Percentiles rank a stretch among this genome's conserved stretches.
Conservation (phyloP, 2,888 invertebrate genomes). For the Hyles lineata region DNA sequence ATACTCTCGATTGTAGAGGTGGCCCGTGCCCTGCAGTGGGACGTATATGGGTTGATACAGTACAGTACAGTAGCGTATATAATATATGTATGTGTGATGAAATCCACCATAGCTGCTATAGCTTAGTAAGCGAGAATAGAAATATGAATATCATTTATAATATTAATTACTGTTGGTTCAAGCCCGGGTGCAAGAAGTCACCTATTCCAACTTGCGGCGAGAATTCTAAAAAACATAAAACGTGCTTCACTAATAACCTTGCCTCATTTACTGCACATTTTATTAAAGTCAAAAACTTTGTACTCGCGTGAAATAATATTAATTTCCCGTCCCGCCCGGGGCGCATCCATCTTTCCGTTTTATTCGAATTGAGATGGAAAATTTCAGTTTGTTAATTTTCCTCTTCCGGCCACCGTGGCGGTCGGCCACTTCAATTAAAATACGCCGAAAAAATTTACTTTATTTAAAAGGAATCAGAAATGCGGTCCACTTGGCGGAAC, state of each 20-base stretch:
- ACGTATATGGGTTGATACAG: neutral
- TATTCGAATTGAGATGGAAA: neutral
- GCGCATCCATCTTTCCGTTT: neutral
- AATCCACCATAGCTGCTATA: too few relatives aligned
- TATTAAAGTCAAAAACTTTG: neutral
- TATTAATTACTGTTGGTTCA: too few relatives aligned
- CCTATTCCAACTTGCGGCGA: too few relatives aligned
- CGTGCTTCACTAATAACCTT: neutral
- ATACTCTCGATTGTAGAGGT: neutral
- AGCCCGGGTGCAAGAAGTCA: too few relatives aligned
- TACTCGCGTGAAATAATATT: neutral
- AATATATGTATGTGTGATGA: too few relatives aligned
- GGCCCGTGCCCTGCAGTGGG: neutral
- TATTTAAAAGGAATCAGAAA: constrained; percentile 19
- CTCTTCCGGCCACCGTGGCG: neutral
- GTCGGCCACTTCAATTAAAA: constrained; percentile 22
- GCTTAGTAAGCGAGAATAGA: too few relatives aligned
- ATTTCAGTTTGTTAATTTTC: constrained; percentile 14
- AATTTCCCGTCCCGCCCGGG: neutral
- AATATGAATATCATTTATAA: too few relatives aligned
- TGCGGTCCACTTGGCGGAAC: neutral
- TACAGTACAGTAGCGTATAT: neutral
- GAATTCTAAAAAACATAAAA: too few relatives aligned
- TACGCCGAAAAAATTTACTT: constrained; percentile 15
- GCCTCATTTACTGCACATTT: neutral